These are phyloP conservation scores for Sarcophilus harrisii DNA, from an alignment of 2,797 vertebrate species.

Conservation along the genomic window DNA sequence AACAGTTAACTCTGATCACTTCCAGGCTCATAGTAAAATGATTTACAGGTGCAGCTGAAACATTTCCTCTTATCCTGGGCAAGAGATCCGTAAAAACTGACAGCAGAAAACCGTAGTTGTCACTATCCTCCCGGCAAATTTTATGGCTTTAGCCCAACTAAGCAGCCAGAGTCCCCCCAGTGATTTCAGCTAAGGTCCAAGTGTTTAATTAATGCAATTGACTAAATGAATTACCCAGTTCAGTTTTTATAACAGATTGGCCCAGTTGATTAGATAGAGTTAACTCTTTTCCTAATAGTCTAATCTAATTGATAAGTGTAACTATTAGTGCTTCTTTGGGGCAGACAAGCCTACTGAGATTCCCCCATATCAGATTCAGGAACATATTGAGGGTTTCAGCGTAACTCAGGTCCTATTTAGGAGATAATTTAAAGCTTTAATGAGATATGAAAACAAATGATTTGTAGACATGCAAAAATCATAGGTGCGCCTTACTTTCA, in stretches of 20 bases:
- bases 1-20: conserved; percentile 24
- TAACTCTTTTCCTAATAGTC: conserved; percentile 81
- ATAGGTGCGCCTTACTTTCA: conserved; percentile 15
- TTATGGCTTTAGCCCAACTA: conserved; percentile 59
- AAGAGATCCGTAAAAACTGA: not conserved
- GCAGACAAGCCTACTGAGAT: conserved; percentile 54
- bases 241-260: conserved; percentile 78
- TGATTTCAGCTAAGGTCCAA: conserved; percentile 68
- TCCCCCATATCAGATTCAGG: conserved; percentile 4
- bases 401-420: conserved; percentile 16
- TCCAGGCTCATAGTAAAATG: conserved; percentile 34
- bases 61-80: not conserved
- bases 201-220: conserved; percentile 72
- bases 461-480: conserved; percentile 9
- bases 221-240: conserved; percentile 80
- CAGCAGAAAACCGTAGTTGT: not conserved
- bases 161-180: conserved; percentile 56
- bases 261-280: conserved; percentile 74
- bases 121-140: not conserved
- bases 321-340: conserved; percentile 75
- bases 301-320: conserved; percentile 82
- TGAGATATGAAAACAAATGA: conserved; percentile 45
- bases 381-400: conserved; percentile 45
- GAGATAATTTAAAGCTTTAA: conserved; percentile 53
- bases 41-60: not conserved